Conservation (phyloP, 2,113 vertebrate species). For the Notechis scutatus region DNA sequence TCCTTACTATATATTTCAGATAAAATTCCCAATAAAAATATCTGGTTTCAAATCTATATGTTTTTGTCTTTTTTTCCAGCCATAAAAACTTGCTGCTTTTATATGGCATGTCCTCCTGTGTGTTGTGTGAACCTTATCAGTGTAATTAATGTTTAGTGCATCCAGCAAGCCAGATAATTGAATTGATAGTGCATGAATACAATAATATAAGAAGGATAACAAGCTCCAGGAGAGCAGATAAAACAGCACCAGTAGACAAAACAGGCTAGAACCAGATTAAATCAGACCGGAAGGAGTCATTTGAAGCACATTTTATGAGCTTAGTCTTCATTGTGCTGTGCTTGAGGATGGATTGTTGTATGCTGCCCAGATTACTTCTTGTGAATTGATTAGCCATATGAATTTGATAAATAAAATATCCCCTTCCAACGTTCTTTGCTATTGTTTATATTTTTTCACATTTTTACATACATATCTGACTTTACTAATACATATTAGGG, state of each 20-base stretch:
- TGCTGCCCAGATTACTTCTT: no score
- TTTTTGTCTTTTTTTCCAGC: no score
- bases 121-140: background rate
- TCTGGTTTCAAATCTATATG: no score
- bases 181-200: background rate
- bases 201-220: background rate
- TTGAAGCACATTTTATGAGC: background rate
- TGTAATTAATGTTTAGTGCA: background rate
- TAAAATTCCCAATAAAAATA: no score
- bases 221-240: background rate
- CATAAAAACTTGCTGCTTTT: background rate
- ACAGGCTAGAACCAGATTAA: background rate
- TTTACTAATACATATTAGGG: background rate
- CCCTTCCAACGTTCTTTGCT: background rate
- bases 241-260: no score
- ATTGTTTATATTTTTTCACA: no score
- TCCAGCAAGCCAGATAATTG: background rate
- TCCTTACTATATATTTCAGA: no score
- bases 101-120: background rate
- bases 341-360: no score
- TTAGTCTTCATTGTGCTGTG: background rate
- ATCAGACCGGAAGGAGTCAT: background rate
- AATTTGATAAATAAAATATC: no score
- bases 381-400: no score
- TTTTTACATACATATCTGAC: no score